phyloP scores from a whole-genome alignment of 1,140 invertebrate species.

The Chlorops oryzae region DNA sequence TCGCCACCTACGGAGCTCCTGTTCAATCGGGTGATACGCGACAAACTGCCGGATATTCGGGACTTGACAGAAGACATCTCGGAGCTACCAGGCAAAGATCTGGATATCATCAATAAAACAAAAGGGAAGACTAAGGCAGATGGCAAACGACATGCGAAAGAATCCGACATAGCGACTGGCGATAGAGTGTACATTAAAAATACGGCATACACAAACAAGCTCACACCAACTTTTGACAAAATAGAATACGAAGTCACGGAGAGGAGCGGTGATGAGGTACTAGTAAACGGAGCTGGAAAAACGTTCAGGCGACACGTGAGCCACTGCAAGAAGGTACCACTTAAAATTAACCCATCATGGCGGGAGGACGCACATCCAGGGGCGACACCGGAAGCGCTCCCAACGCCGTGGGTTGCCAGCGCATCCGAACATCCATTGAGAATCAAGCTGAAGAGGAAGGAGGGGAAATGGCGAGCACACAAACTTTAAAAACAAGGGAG shows the following conservation, averaged over 20 bases:
- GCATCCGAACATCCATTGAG: no score
- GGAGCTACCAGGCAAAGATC: conserved; percentile 14
- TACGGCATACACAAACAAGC: background rate
- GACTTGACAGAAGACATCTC: conserved; percentile 10
- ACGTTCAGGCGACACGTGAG: background rate
- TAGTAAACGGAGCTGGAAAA: background rate
- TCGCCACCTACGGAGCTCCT: conserved; percentile 16
- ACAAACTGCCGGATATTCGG: conserved; percentile 14
- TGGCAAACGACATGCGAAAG: background rate
- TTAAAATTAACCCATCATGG: no score
- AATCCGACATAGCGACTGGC: background rate
- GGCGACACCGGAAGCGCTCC: no score
- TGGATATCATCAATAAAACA: background rate
- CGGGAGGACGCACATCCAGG: no score
- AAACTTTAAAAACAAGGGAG: no score
- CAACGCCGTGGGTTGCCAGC: no score
- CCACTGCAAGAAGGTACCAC: no score
- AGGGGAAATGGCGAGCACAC: no score
- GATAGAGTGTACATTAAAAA: conserved; percentile 1
- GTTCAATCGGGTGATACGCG: conserved; percentile 12
- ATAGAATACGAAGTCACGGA: conserved; percentile 4
- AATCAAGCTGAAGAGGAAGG: no score
- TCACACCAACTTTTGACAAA: conserved; percentile 1
- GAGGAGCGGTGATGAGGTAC: conserved; percentile 6
- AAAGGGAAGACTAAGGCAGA: no score